Conservation (phyloP, 2,797 vertebrate species). For the Halcyon chelicuti region DNA sequence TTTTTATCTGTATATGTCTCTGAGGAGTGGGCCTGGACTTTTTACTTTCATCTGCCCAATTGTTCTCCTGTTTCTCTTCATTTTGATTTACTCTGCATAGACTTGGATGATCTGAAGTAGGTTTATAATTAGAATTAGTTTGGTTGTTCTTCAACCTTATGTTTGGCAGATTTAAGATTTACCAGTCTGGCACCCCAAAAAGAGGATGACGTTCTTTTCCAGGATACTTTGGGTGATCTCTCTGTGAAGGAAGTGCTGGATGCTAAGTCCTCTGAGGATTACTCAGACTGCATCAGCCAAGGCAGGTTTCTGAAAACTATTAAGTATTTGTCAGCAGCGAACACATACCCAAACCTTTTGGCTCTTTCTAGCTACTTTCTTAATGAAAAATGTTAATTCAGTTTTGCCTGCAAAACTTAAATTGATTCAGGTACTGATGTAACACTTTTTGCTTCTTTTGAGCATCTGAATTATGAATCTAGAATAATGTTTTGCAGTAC, state of each 20-base stretch:
- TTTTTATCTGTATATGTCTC: neutral
- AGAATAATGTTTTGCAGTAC: neutral
- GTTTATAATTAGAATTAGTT: neutral
- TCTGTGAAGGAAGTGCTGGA: neutral
- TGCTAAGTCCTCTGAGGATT: neutral
- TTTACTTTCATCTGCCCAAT: neutral
- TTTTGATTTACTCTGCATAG: neutral
- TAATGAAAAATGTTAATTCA: conserved; percentile 25
- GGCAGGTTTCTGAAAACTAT: conserved; percentile 5
- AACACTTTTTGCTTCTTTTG: neutral
- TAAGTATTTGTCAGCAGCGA: conserved; percentile 5
- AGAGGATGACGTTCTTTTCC: neutral
- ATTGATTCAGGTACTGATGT: neutral
- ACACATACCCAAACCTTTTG: neutral
- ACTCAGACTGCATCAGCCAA: neutral
- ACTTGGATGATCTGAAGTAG: neutral
- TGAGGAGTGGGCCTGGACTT: neutral
- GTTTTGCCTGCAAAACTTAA: neutral
- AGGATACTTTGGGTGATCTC: neutral
- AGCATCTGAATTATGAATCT: neutral
- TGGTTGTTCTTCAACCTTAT: neutral
- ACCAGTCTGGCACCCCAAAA: neutral
- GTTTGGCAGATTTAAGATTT: neutral
- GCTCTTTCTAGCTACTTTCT: neutral
- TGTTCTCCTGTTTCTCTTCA: neutral